Evolutionary conservation across 2,888 invertebrate species (phyloP), one percentile per base, ranked within the genome.

Genomic region (Bibio marci): DNA sequence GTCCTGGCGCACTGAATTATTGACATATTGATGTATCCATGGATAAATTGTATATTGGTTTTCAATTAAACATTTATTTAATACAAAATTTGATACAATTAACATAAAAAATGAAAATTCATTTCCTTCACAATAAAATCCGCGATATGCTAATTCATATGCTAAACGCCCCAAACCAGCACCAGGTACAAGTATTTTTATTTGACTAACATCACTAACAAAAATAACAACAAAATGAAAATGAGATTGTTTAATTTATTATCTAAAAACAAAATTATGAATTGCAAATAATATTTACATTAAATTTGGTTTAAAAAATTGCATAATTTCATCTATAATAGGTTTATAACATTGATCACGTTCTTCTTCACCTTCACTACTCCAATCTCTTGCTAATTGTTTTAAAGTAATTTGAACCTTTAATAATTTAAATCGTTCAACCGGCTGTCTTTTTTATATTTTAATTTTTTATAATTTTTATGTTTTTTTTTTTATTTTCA

Each of bases 61-160:
- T 54, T 75, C 60, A 70, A 56, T 51, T 13, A 53, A 49, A 45
- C 48, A 49, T 32, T 44, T 44, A 65, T 98, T 98, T 33, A 98
- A 66, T 41, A 98, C 80, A 59, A 92, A 97, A 64, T 92, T 88
- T 33, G 95, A 92, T 0, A 91, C 86, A 49, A 97, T 85, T 36
- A 98, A 66, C 97, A 98, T 98, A 59, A 91, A 95, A 30, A 95
- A 70, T 22, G 91, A 92, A 66, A 92, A 95, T 64, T 98, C 98
- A 58, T 98, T 98, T 46, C 95, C 98, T 62, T 95, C 90, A 51
- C 94, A 95, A 10, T 72, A 71, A 64, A 80, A 98, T 2, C 95
- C 95, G 14, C 76, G 69, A 41, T 73, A 72, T 0, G 95, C 92
- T 25, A 98, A 73, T 67, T 98, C 97, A 67, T 82, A 94, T 0